Conservation (phyloP, 2,113 vertebrate genomes). For the Planiliza haematocheilus region DNA sequence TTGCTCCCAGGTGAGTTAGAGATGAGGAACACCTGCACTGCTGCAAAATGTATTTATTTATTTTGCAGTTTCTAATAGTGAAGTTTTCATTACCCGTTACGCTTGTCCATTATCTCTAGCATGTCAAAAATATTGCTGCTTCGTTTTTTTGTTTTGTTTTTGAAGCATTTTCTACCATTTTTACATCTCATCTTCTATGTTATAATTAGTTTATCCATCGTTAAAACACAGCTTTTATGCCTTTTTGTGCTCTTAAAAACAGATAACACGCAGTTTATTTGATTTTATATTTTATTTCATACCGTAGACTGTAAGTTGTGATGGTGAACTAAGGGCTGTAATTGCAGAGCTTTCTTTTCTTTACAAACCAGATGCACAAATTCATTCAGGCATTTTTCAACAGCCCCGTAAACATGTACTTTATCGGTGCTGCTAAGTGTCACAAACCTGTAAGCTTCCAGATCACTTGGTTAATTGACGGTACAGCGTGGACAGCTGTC, state of each 20-base stretch:
- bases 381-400: slow-evolving; percentile 14
- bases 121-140: not conserved
- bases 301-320: too few relatives aligned
- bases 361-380: not conserved
- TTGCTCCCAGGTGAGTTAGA: slow-evolving; percentile 71
- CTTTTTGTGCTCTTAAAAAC: not conserved
- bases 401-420: slow-evolving; percentile 7
- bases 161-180: not conserved
- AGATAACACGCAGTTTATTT: too few relatives aligned
- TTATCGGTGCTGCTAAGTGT: slow-evolving; percentile 39
- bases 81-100: not conserved
- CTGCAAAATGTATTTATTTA: slow-evolving; percentile 11
- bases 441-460: slow-evolving; percentile 52
- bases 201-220: not conserved
- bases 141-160: not conserved
- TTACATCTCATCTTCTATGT: not conserved
- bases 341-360: too few relatives aligned
- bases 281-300: too few relatives aligned
- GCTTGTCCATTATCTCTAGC: not conserved
- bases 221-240: not conserved
- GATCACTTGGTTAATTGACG: slow-evolving; percentile 58
- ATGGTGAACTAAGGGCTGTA: too few relatives aligned
- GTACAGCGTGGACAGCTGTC: slow-evolving; percentile 75
- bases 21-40: slow-evolving; percentile 43
- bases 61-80: not conserved